Conservation (phyloP, 2,888 invertebrate genomes). For the Leptopterna dolabrata region DNA sequence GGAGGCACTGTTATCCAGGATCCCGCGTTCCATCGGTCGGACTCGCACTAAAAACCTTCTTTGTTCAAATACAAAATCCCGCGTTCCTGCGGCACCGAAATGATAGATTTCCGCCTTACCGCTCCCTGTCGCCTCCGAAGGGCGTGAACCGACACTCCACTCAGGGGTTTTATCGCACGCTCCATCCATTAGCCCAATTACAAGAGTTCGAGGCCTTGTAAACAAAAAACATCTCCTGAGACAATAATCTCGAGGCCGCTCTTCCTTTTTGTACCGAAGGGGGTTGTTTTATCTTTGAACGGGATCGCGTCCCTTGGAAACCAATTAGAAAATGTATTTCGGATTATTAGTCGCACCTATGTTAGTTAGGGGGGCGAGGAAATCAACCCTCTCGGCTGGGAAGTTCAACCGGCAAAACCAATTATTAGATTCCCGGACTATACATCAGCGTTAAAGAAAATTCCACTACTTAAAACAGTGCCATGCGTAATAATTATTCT, state of each 20-base stretch:
- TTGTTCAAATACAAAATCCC: not conserved
- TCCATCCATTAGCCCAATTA: conserved; percentile 6
- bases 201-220: conserved; percentile 6
- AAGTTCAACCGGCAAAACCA: not conserved
- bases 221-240: not conserved
- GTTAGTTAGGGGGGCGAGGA: not conserved
- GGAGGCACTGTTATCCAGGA: too few species aligned
- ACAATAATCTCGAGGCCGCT: not conserved
- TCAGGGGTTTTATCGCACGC: not conserved
- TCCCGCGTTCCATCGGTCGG: not conserved
- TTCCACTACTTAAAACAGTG: too few species aligned
- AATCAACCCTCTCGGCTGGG: not conserved
- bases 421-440: not conserved
- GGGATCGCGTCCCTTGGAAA: not conserved
- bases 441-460: too few species aligned
- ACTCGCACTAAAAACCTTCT: not conserved
- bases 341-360: not conserved
- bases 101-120: not conserved
- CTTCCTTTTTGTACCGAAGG: not conserved
- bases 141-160: not conserved
- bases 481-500: too few species aligned
- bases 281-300: not conserved
- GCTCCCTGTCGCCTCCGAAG: not conserved
- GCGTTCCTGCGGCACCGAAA: not conserved
- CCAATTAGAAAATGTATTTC: conserved; percentile 2